phyloP scores from a whole-genome alignment of 1,140 invertebrate genomes.

The Bathynomus jamesi region DNA sequence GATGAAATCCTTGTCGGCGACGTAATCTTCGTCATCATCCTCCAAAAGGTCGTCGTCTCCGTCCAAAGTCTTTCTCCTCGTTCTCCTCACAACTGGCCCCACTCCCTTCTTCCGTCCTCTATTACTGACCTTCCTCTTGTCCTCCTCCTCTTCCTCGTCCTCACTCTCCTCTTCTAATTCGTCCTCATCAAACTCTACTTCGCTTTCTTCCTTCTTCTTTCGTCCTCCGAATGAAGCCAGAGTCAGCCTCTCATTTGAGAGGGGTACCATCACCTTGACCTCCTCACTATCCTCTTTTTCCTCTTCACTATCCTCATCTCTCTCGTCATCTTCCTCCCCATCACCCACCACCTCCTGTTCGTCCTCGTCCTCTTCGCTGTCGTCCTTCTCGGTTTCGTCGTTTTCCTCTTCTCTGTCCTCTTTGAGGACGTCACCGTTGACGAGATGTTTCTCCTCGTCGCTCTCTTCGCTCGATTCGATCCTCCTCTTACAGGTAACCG shows the following conservation, averaged over 20 bases:
- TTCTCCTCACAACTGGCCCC: slow-evolving; percentile 17
- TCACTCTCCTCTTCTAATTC: slow-evolving; percentile 38
- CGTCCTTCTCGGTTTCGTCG: slow-evolving; percentile 39
- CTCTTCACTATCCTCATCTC: slow-evolving; percentile 30
- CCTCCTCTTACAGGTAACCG: not conserved
- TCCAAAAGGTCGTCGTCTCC: slow-evolving; percentile 19
- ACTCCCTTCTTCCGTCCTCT: slow-evolving; percentile 14
- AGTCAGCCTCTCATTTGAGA: not conserved
- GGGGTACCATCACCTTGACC: not conserved
- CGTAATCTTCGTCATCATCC: slow-evolving; percentile 20
- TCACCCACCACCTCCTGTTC: slow-evolving; percentile 41
- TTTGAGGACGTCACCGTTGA: slow-evolving; percentile 7
- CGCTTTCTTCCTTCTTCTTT: slow-evolving; percentile 29
- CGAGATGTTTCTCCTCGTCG: not conserved
- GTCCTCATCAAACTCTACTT: slow-evolving; percentile 39
- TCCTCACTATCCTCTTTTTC: not conserved
- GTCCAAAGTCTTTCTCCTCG: slow-evolving; percentile 26
- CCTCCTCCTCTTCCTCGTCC: slow-evolving; percentile 29
- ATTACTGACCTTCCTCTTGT: slow-evolving; percentile 1
- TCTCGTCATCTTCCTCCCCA: slow-evolving; percentile 35
- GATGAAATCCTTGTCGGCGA: slow-evolving; percentile 20
- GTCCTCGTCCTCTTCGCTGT: slow-evolving; percentile 40
- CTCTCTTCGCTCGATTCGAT: not conserved
- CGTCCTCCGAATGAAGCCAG: not conserved
- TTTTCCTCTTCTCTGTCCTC: slow-evolving; percentile 40